Evolutionary conservation across 1,140 invertebrate genomes (phyloP).

Genomic region (Goniozus legneri): DNA sequence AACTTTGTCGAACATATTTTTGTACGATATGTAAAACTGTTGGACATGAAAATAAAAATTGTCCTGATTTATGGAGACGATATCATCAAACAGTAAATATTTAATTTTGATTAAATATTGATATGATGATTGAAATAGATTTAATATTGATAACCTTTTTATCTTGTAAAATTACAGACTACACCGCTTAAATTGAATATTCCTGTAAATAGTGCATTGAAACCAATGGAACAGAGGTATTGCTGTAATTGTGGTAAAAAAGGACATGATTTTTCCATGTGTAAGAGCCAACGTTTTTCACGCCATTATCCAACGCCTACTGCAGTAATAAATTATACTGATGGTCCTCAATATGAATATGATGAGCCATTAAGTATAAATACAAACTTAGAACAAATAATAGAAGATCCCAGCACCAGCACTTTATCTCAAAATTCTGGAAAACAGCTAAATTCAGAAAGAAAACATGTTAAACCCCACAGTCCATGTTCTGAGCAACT

Average conservation of each 20-base stretch:
- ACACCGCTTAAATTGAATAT: slow-evolving; percentile 5
- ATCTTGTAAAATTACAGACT: slow-evolving; percentile 21
- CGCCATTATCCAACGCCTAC: slow-evolving; percentile 37
- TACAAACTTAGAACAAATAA: too few species aligned
- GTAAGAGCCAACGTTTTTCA: slow-evolving; percentile 37
- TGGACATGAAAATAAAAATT: slow-evolving; percentile 59
- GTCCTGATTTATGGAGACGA: slow-evolving; percentile 67
- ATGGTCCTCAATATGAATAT: slow-evolving; percentile 13
- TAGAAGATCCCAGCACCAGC: too few species aligned
- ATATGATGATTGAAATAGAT: slow-evolving; percentile 3
- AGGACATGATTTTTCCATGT: slow-evolving; percentile 55
- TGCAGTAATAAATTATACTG: slow-evolving; percentile 33
- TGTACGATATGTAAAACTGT: slow-evolving; percentile 60
- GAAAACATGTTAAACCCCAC: too few species aligned
- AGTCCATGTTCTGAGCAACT: too few species aligned
- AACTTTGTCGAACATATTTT: slow-evolving; percentile 48
- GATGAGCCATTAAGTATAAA: neutral
- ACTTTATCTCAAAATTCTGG: neutral
- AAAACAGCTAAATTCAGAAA: neutral
- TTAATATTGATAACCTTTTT: slow-evolving; percentile 7
- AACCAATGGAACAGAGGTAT: slow-evolving; percentile 42
- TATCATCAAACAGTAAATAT: slow-evolving; percentile 64
- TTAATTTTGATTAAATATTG: slow-evolving; percentile 4
- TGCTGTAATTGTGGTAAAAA: slow-evolving; percentile 63
- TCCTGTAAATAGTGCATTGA: slow-evolving; percentile 31